Evolutionary conservation across 2,888 invertebrate genomes (phyloP).

Genomic region (Tenthredo scrophulariae): DNA sequence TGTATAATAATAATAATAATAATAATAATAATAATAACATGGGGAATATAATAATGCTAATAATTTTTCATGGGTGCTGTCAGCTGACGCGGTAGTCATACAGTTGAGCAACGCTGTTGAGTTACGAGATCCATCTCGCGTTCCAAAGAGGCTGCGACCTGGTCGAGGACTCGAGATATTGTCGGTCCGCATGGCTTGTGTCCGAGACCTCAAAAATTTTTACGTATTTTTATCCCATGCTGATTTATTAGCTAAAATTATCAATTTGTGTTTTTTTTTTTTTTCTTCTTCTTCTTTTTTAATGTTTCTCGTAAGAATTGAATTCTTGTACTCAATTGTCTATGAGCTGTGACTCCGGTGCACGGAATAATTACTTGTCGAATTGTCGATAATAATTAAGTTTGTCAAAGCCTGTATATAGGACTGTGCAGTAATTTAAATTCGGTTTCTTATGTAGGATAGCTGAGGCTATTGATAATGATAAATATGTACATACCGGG

Average conservation of each 20-base stretch:
- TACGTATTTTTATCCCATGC: not conserved
- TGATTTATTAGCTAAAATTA: no score
- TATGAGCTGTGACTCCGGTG: not conserved
- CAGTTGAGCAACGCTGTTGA: slow-evolving; percentile 55
- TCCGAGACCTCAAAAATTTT: not conserved
- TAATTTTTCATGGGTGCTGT: slow-evolving; percentile 14
- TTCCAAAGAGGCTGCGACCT: slow-evolving; percentile 42
- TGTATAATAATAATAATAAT: not conserved
- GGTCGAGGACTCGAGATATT: slow-evolving; percentile 21
- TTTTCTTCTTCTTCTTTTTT: no score
- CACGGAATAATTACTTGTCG: not conserved
- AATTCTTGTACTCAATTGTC: no score
- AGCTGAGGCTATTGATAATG: slow-evolving; percentile 6
- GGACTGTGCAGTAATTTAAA: not conserved
- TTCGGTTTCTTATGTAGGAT: slow-evolving; percentile 12
- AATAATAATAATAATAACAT: not conserved
- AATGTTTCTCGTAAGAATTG: no score
- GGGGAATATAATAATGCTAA: not conserved
- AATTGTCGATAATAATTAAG: not conserved
- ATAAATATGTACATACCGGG: not conserved
- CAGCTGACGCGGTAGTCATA: slow-evolving; percentile 20
- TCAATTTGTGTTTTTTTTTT: not conserved
- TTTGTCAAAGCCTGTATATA: no score
- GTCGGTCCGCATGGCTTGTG: not conserved
- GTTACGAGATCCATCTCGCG: slow-evolving; percentile 55